These are phyloP conservation scores for Drosophila anomelani DNA, from an alignment of 2,888 invertebrate species.

Conservation along the genomic window DNA sequence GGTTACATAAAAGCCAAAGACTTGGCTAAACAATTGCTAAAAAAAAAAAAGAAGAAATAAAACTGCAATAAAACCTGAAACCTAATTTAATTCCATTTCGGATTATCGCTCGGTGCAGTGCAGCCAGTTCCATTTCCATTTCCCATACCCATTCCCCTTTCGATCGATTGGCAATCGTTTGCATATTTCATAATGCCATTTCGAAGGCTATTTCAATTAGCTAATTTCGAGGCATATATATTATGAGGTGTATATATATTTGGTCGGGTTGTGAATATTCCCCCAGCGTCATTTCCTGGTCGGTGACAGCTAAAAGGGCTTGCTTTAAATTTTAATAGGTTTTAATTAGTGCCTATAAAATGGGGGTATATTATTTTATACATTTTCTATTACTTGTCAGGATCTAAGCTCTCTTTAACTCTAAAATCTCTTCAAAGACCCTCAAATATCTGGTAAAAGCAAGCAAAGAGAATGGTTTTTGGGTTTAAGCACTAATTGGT, in stretches of 20 bases:
- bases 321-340: conserved; percentile 3
- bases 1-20: conserved; percentile 15
- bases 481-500: conserved; percentile 62
- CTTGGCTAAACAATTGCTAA: background rate
- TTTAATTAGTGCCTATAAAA: background rate
- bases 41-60: background rate
- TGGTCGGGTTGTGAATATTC: background rate
- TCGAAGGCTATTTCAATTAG: conserved; percentile 61
- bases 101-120: background rate
- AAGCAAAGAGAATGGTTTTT: conserved; percentile 2
- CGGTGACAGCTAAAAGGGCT: background rate
- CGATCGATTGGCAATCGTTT: conserved; percentile 20
- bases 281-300: conserved; percentile 2
- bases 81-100: conserved; percentile 41
- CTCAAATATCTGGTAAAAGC: conserved; percentile 17
- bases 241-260: background rate
- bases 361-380: no score
- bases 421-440: background rate
- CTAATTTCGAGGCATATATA: conserved; percentile 41
- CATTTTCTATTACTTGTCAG: background rate
- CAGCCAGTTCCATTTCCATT: background rate
- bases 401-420: background rate
- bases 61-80: conserved; percentile 23
- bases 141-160: background rate
- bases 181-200: conserved; percentile 57